phyloP scores from a whole-genome alignment of 2,797 vertebrate species.

The Linurgus olivaceus region DNA sequence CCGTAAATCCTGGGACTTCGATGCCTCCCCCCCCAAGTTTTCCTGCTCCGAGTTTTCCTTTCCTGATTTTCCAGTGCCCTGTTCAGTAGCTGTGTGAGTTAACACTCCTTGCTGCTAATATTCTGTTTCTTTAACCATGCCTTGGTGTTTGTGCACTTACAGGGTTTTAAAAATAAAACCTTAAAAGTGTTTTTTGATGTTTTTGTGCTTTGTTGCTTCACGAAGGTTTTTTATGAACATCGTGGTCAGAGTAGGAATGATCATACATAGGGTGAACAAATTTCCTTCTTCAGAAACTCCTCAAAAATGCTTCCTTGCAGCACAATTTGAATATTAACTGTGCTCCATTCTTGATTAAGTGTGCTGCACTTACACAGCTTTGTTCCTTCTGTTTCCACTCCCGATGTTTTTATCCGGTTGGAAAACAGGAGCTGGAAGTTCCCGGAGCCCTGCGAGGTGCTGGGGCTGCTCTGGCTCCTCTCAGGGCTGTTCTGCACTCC shows the following conservation, averaged over 20 bases:
- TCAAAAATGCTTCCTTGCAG: not conserved
- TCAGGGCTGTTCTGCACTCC: constrained; percentile 44
- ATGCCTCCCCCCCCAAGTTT: not conserved
- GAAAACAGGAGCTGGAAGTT: constrained; percentile 13
- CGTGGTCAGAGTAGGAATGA: rapidly evolving
- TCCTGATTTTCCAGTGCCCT: not conserved
- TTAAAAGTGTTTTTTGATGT: rapidly evolving
- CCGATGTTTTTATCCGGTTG: not conserved
- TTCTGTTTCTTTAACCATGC: rapidly evolving
- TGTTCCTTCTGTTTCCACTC: not conserved
- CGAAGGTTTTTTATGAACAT: rapidly evolving
- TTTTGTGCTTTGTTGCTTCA: not conserved
- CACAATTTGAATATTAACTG: not conserved
- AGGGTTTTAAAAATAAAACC: not conserved
- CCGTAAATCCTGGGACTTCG: not conserved
- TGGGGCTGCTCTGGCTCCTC: not conserved
- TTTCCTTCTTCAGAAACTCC: not conserved
- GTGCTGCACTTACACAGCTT: not conserved
- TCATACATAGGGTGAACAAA: rapidly evolving
- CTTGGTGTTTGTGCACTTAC: not conserved
- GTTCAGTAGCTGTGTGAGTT: rapidly evolving
- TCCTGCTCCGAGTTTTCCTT: not conserved
- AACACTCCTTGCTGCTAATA: rapidly evolving
- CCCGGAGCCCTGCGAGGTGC: not conserved
- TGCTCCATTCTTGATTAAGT: not conserved